phyloP scores from a whole-genome alignment of 2,888 invertebrate species.

The Callyntrura sp. region DNA sequence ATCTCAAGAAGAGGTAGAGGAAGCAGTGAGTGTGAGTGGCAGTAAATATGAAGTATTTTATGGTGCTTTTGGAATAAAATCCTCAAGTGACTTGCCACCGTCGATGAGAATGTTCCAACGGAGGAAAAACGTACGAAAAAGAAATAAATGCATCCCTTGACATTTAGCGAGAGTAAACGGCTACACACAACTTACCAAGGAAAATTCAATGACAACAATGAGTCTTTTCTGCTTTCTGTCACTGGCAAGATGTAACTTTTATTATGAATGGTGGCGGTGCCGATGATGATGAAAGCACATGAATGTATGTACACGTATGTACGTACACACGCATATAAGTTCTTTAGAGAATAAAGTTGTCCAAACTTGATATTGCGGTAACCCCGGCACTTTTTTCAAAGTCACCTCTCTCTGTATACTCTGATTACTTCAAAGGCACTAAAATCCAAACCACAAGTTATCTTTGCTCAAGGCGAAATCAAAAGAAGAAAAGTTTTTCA shows the following conservation, averaged over 20 bases:
- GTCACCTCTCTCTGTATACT: neutral
- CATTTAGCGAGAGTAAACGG: constrained; percentile 34
- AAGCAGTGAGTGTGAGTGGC: neutral
- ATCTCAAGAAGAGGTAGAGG: neutral
- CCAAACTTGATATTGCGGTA: constrained; percentile 6
- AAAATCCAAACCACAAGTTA: constrained; percentile 29
- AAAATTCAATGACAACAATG: constrained; percentile 60
- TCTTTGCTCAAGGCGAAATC: constrained; percentile 27
- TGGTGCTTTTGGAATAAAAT: constrained; percentile 51
- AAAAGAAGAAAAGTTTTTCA: neutral
- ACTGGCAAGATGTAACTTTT: neutral
- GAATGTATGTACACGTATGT: neutral
- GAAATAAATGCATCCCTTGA: constrained; percentile 68
- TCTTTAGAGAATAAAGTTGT: neutral
- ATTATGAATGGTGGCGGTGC: neutral
- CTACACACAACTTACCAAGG: neutral
- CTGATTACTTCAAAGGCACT: neutral
- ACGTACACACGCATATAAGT: neutral
- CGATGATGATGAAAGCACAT: constrained; percentile 15
- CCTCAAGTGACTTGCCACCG: constrained; percentile 47
- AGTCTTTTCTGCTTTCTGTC: constrained; percentile 5
- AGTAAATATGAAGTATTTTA: constrained; percentile 50
- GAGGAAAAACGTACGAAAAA: neutral
- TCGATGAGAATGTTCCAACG: constrained; percentile 33
- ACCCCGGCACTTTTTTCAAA: constrained; percentile 6